Percentiles rank a stretch among this genome's conserved stretches.
Evolutionary conservation across 2,888 invertebrate species (phyloP).

Genomic region (Heliconius cydno): DNA sequence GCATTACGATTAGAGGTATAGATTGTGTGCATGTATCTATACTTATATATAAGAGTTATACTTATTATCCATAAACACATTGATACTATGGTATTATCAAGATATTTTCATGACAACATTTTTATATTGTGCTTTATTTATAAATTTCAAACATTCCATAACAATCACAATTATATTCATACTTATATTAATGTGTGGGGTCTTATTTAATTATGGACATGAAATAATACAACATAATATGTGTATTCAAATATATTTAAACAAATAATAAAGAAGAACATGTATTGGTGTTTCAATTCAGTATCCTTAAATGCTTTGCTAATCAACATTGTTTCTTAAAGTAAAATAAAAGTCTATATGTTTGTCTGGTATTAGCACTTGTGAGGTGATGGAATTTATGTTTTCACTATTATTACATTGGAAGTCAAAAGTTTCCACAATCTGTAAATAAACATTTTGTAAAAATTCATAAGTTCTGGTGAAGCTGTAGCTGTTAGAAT

Average conservation of each 20-base stretch:
- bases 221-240: constrained; percentile 29
- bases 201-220: constrained; percentile 26
- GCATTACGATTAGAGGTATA: constrained; percentile 1
- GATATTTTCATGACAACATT: constrained; percentile 18
- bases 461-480: not conserved
- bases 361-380: constrained; percentile 83
- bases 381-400: constrained; percentile 79
- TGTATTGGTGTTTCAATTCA: constrained; percentile 21
- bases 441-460: constrained; percentile 66
- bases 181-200: constrained; percentile 18
- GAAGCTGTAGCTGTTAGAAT: not conserved
- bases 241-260: constrained; percentile 36
- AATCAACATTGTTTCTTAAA: constrained; percentile 47
- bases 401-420: constrained; percentile 73
- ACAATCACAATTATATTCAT: constrained; percentile 21
- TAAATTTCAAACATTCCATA: constrained; percentile 19
- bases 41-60: constrained; percentile 1
- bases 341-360: constrained; percentile 70
- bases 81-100: not conserved
- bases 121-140: not conserved
- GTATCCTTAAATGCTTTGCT: constrained; percentile 25
- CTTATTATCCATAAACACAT: not conserved
- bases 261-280: constrained; percentile 36
- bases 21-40: constrained; percentile 4
- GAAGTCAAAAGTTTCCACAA: constrained; percentile 80